Evolutionary conservation across 2,888 invertebrate species (phyloP), one percentile per base, ranked within the genome.

Genomic region (Pantelozetes paolii): DNA sequence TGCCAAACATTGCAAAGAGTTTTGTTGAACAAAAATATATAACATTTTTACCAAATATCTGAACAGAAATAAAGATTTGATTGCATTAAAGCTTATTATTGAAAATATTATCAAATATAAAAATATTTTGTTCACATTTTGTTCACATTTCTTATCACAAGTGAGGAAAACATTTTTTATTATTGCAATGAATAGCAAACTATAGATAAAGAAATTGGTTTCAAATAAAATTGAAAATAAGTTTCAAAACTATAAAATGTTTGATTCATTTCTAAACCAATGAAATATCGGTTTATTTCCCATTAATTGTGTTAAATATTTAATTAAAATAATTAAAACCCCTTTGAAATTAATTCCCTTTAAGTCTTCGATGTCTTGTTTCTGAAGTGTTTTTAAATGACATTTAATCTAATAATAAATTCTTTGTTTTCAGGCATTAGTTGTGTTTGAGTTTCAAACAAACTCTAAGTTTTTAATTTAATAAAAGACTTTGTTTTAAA

Each of bases 391-490:
- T 20, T 57, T 20, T 5, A 13, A 57, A 57, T 28, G 28, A 28
- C 28, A 57, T 13, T 6, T 57, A 57, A 57, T 57, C 57, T 57
- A 57, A 57, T 57, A 57, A 57, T 57, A 28, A 15, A 57, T 57
- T 57, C 57, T 57, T 57, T 57, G 57, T 57, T 28, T 28, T n/a
- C n/a, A 18, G 57, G 8, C 36, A 28, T 57, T 30, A 57, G 57
- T 57, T 57, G 9, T 57, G 26, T 20, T n/a, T n/a, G n/a, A n/a
- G n/a, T n/a, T n/a, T n/a, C n/a, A n/a, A n/a, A n/a, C 50, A 20
- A 50, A 50, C n/a, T 8, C 36, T 48, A 3, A 11, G 23, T 26
- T 57, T 57, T 28, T 13, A 57, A 57, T 57, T 57, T 3, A 28
- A 57, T 57, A 57, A 28, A 57, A 57, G n/a, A 57, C 28, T 28